phyloP scores from a whole-genome alignment of 64 coral and sea anemone genomes.

The Exaiptasia diaphana region DNA sequence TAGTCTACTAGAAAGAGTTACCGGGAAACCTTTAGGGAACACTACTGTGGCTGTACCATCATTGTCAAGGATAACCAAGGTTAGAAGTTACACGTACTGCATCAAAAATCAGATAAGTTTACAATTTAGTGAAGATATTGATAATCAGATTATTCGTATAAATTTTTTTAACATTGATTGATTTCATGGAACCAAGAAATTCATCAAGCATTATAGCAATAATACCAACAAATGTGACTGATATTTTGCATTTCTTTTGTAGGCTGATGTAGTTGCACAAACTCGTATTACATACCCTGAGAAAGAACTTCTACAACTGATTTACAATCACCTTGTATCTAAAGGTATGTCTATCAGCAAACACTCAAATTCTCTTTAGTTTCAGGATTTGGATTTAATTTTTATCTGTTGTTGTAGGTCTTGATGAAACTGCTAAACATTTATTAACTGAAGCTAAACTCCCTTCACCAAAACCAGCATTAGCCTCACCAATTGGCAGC shows the following conservation, averaged over 20 bases:
- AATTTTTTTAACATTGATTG: no score
- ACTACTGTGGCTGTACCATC: constrained; percentile 60
- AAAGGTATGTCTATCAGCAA: constrained; percentile 81
- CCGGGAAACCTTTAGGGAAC: constrained; percentile 71
- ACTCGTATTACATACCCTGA: constrained; percentile 83
- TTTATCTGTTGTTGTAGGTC: neutral
- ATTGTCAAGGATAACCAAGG: constrained; percentile 78
- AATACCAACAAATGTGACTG: no score
- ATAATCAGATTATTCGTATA: no score
- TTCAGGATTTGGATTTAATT: neutral
- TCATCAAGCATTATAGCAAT: no score
- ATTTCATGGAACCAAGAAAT: no score
- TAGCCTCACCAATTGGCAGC: neutral
- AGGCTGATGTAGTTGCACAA: constrained; percentile 93
- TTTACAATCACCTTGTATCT: constrained; percentile 53
- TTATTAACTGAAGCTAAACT: constrained; percentile 72
- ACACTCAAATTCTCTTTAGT: neutral
- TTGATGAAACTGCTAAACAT: constrained; percentile 69
- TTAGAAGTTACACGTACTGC: neutral
- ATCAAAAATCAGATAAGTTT: neutral
- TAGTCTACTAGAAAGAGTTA: constrained; percentile 82
- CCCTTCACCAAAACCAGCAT: constrained; percentile 42
- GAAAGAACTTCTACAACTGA: constrained; percentile 79
- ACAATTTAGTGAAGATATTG: neutral
- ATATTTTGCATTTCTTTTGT: neutral